Conservation (phyloP, 2,888 invertebrate genomes). For the Odontocolon sp. region DNA sequence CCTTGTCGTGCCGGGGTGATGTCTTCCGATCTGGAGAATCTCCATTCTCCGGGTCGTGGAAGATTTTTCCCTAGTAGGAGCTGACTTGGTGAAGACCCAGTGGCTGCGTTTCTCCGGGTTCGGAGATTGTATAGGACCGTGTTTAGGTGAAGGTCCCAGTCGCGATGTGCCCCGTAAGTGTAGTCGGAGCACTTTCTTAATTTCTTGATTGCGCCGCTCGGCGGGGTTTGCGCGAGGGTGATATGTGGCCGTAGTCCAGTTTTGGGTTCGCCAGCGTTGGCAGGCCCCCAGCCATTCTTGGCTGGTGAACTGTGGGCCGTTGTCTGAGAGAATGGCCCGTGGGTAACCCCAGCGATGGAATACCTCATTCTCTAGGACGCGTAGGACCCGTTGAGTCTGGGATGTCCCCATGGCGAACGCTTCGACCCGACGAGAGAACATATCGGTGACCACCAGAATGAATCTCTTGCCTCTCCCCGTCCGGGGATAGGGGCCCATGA, state of each 20-base stretch:
- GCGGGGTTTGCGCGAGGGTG: slow-evolving; percentile 5
- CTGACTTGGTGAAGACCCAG: neutral
- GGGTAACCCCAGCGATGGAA: neutral
- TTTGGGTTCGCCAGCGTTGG: slow-evolving; percentile 39
- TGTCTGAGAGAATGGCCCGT: neutral
- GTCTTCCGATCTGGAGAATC: neutral
- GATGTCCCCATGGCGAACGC: slow-evolving; percentile 43
- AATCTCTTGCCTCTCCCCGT: neutral
- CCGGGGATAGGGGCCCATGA: neutral
- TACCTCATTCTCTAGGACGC: neutral
- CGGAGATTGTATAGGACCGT: slow-evolving; percentile 1
- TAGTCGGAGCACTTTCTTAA: neutral
- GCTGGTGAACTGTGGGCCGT: slow-evolving; percentile 24
- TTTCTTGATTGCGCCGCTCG: neutral
- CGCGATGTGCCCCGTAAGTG: neutral
- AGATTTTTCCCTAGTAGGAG: neutral
- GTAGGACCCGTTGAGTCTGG: neutral
- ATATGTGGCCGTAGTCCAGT: slow-evolving; percentile 51
- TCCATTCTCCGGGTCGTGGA: slow-evolving; percentile 4
- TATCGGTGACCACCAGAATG: slow-evolving; percentile 58
- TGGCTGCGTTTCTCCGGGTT: slow-evolving; percentile 1
- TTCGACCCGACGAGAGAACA: slow-evolving; percentile 62
- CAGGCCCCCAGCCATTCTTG: slow-evolving; percentile 23
- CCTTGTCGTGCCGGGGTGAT: neutral
- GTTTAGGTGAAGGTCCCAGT: slow-evolving; percentile 7